These are phyloP conservation scores for Lacerta agilis DNA, from an alignment of 2,797 vertebrate species.

Conservation along the genomic window DNA sequence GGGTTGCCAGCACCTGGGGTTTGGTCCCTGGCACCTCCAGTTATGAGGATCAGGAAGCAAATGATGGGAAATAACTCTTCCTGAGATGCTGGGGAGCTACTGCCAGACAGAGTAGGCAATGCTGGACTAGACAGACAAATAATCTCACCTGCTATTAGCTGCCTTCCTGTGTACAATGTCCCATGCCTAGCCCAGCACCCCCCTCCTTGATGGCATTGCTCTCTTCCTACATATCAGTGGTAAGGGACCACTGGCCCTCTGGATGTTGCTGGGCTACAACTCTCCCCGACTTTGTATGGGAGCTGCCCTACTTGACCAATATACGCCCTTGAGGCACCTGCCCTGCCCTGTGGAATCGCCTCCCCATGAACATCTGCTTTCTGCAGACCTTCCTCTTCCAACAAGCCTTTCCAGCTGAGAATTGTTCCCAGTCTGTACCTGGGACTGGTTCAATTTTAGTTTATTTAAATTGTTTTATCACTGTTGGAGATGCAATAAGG, in stretches of 20 bases:
- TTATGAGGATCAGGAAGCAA: not conserved
- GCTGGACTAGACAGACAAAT: not conserved
- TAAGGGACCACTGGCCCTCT: too few species aligned
- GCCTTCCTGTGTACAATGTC: not conserved
- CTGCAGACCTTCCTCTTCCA: too few species aligned
- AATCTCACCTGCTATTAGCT: not conserved
- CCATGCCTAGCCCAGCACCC: not conserved
- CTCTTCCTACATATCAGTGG: not conserved
- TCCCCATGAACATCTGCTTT: too few species aligned
- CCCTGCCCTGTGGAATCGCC: too few species aligned
- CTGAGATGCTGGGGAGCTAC: not conserved
- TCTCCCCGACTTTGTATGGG: not conserved
- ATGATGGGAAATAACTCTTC: not conserved
- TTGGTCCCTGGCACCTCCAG: not conserved
- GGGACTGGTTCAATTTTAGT: too few species aligned
- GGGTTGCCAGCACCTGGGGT: not conserved
- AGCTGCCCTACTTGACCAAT: too few species aligned
- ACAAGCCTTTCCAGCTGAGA: too few species aligned
- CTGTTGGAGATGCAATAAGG: too few species aligned
- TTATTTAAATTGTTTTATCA: too few species aligned
- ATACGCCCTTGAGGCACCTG: too few species aligned
- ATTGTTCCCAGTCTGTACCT: too few species aligned
- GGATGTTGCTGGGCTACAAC: not conserved
- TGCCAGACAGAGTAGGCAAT: not conserved
- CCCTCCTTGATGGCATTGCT: not conserved